Evolutionary conservation across 1,140 invertebrate genomes (phyloP).

Genomic region (Drosophila rhopaloa): DNA sequence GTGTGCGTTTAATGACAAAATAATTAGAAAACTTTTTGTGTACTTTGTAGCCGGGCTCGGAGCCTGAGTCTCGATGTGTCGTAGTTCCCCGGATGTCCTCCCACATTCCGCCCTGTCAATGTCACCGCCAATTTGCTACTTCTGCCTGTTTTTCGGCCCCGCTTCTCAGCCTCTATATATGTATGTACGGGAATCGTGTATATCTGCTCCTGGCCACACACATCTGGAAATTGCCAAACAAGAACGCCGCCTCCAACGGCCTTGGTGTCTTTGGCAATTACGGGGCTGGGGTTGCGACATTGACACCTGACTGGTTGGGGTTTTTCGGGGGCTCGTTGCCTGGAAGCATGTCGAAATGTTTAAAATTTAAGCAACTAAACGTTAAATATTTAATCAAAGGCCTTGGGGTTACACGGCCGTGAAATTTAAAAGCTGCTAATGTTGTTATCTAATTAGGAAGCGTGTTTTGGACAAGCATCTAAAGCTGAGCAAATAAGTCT

Average conservation of each 20-base stretch:
- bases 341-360: slow-evolving; percentile 36
- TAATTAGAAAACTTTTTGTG: slow-evolving; percentile 84
- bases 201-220: slow-evolving; percentile 38
- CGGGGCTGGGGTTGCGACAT: slow-evolving; percentile 47
- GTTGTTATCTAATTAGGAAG: slow-evolving; percentile 12
- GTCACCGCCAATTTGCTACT: slow-evolving; percentile 80
- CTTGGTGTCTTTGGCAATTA: slow-evolving; percentile 61
- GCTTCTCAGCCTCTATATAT: neutral
- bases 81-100: slow-evolving; percentile 16
- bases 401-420: neutral
- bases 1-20: slow-evolving; percentile 83
- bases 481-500: neutral
- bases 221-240: slow-evolving; percentile 67
- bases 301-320: slow-evolving; percentile 50
- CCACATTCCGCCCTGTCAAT: slow-evolving; percentile 59
- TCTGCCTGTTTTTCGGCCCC: slow-evolving; percentile 20
- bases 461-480: neutral
- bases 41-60: slow-evolving; percentile 68
- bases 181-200: slow-evolving; percentile 7
- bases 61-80: slow-evolving; percentile 16
- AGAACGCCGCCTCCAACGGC: slow-evolving; percentile 41
- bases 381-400: slow-evolving; percentile 23
- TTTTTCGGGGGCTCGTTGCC: neutral
- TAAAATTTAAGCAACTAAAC: slow-evolving; percentile 41
- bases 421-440: slow-evolving; percentile 21